Evolutionary conservation across 2,113 vertebrate species (phyloP).

Genomic region (Hoplias malabaricus): DNA sequence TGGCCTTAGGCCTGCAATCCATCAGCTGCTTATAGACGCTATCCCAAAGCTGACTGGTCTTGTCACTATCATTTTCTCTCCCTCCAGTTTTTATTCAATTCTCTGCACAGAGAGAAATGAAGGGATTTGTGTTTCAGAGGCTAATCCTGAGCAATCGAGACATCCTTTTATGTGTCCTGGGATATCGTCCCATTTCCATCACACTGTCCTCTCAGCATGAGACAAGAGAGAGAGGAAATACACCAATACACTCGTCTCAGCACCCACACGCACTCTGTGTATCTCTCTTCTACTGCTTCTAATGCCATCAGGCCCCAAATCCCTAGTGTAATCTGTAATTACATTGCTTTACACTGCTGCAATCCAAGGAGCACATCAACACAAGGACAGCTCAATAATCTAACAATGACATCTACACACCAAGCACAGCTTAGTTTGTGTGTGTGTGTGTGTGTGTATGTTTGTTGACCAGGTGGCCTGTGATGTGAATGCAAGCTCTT

Average conservation of each 20-base stretch:
- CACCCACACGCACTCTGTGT: constrained; percentile 6
- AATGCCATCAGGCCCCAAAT: constrained; percentile 33
- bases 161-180: neutral
- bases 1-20: too few relatives aligned
- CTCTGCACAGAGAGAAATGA: neutral
- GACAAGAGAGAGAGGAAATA: neutral
- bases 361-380: constrained; percentile 35
- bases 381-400: constrained; percentile 19
- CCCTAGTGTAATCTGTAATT: constrained; percentile 50
- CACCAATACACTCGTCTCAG: constrained; percentile 1
- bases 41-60: constrained; percentile 28
- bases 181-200: constrained; percentile 13
- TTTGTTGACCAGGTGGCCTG: neutral
- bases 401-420: constrained; percentile 22
- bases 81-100: constrained; percentile 22
- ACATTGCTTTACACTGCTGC: constrained; percentile 37
- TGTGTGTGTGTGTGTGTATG: constrained; percentile 4
- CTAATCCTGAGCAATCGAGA: constrained; percentile 32
- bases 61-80: neutral
- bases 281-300: neutral
- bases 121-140: constrained; percentile 17
- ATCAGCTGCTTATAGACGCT: constrained; percentile 7
- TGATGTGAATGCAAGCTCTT: neutral
- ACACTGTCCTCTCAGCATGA: neutral
- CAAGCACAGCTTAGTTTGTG: constrained; percentile 1